Evolutionary conservation across 2,888 invertebrate species (phyloP).

Genomic region (Acronicta alni): DNA sequence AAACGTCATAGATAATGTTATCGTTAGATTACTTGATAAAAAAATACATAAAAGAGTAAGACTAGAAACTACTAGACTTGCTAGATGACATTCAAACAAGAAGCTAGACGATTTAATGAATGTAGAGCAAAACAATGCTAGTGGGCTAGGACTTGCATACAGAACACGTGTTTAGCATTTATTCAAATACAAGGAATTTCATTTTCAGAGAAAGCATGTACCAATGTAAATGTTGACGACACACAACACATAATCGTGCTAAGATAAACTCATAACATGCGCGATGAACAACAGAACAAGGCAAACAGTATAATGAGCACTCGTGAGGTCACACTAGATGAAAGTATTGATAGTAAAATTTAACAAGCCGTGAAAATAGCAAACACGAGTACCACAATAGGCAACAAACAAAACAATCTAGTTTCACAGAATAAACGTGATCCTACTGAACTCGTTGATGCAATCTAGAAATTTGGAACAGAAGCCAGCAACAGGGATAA

Average conservation of each 20-base stretch:
- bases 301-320: conserved; percentile 55
- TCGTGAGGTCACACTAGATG: conserved; percentile 65
- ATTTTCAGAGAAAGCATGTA: conserved; percentile 53
- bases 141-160: conserved; percentile 27
- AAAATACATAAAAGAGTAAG: too few species aligned
- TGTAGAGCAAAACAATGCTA: conserved; percentile 17
- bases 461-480: conserved; percentile 20
- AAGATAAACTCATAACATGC: conserved; percentile 52
- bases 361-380: conserved; percentile 56
- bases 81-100: conserved; percentile 7
- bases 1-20: too few species aligned
- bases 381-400: conserved; percentile 38
- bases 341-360: conserved; percentile 63
- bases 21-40: too few species aligned
- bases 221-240: conserved; percentile 48
- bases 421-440: conserved; percentile 33
- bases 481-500: conserved; percentile 4
- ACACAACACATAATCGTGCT: conserved; percentile 47
- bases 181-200: conserved; percentile 40
- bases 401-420: conserved; percentile 22
- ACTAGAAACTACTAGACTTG: background rate
- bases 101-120: conserved; percentile 23
- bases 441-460: conserved; percentile 26
- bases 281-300: conserved; percentile 45
- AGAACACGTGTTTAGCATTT: conserved; percentile 19